Percentiles rank a stretch among this genome's conserved stretches.
These are phyloP conservation scores for Psittacula echo DNA, from an alignment of 2,797 vertebrate genomes.

Conservation along the genomic window DNA sequence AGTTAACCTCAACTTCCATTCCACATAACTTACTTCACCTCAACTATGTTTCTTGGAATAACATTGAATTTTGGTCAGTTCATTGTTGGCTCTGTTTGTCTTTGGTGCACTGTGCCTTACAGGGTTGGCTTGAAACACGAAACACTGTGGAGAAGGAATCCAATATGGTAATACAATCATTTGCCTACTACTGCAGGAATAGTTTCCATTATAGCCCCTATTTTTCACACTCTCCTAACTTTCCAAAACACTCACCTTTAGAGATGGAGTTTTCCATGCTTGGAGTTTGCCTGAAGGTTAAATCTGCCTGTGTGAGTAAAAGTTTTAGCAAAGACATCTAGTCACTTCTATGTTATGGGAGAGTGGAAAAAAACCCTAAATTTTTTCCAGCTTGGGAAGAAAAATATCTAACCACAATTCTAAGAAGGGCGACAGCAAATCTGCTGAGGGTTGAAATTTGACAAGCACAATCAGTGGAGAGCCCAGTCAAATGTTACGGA, in stretches of 20 bases:
- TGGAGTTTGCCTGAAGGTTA: slow-evolving; percentile 52
- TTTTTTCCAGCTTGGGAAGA: not conserved
- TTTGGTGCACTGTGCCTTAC: slow-evolving; percentile 10
- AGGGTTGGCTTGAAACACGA: slow-evolving; percentile 4
- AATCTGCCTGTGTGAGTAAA: not conserved
- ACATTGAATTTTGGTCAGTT: slow-evolving; percentile 49
- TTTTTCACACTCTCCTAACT: slow-evolving; percentile 56
- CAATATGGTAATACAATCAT: slow-evolving; percentile 34
- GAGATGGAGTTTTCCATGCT: slow-evolving; percentile 36
- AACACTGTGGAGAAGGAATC: not conserved
- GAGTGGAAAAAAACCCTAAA: not conserved
- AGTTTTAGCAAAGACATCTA: not conserved
- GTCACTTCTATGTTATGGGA: not conserved
- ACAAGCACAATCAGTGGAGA: not conserved
- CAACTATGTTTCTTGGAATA: slow-evolving; percentile 61
- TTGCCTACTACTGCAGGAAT: slow-evolving; percentile 8
- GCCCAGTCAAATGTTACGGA: not conserved
- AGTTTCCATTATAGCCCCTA: slow-evolving; percentile 40
- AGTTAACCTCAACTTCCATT: slow-evolving; percentile 50
- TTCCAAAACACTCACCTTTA: slow-evolving; percentile 66
- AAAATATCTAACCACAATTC: not conserved
- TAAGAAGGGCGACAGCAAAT: not conserved
- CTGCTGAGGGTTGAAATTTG: slow-evolving; percentile 10
- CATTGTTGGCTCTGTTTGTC: slow-evolving; percentile 49
- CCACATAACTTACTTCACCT: slow-evolving; percentile 63